phyloP scores from a whole-genome alignment of 1,140 invertebrate genomes.

The Dolichoris vasculosae region DNA sequence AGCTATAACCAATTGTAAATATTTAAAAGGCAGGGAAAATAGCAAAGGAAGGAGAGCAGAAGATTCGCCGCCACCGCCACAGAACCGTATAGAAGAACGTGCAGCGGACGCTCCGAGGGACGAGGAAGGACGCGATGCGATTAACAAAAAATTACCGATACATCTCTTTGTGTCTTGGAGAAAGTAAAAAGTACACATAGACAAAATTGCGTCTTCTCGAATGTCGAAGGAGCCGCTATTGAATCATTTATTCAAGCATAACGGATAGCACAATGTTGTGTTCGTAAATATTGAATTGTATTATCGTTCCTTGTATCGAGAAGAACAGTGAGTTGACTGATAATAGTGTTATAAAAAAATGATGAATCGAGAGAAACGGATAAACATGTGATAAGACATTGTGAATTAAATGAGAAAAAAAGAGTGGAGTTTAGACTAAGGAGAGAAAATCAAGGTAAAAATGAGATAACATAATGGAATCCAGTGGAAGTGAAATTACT shows the following conservation, averaged over 20 bases:
- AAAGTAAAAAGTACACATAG: conserved; percentile 29
- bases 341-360: conserved; percentile 68
- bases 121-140: conserved; percentile 34
- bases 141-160: conserved; percentile 16
- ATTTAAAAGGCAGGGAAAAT: conserved; percentile 25
- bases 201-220: conserved; percentile 42
- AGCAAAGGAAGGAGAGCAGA: conserved; percentile 49
- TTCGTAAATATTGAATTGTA: conserved; percentile 74
- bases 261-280: conserved; percentile 65
- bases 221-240: conserved; percentile 22
- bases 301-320: conserved; percentile 74
- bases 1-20: conserved; percentile 70
- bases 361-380: conserved; percentile 57
- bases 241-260: conserved; percentile 55
- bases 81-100: conserved; percentile 37
- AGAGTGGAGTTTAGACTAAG: conserved; percentile 62
- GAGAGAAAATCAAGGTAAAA: conserved; percentile 46
- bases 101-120: conserved; percentile 26
- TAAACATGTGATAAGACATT: conserved; percentile 75
- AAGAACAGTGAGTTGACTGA: conserved; percentile 71
- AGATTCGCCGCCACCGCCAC: conserved; percentile 56
- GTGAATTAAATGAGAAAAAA: conserved; percentile 64
- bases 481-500: conserved; percentile 60
- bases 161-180: conserved; percentile 47
- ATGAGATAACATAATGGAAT: conserved; percentile 51